These are phyloP conservation scores for Strigamia transsilvanica DNA, from an alignment of 2,888 invertebrate genomes.

Conservation along the genomic window DNA sequence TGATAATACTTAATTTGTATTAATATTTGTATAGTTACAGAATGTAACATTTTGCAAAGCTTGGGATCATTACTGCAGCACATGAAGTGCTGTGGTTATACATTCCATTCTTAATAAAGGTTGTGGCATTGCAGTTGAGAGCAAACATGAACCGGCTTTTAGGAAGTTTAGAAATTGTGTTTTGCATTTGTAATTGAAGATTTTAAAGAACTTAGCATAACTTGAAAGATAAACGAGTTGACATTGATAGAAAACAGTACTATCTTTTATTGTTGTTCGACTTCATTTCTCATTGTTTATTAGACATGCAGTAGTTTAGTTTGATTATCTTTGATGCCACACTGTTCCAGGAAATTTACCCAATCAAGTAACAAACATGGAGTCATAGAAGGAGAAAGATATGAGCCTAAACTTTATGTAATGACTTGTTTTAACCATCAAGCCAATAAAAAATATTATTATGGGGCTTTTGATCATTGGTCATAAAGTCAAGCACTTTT, in stretches of 20 bases:
- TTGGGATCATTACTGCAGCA: no score
- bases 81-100: neutral
- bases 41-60: no score
- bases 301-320: no score
- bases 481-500: constrained; percentile 18
- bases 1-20: no score
- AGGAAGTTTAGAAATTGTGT: no score
- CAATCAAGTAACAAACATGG: neutral
- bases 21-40: no score
- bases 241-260: no score
- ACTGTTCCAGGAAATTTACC: neutral
- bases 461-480: constrained; percentile 1
- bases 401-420: neutral
- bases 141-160: no score
- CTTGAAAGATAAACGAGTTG: no score
- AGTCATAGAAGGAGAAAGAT: neutral
- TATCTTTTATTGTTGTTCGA: neutral
- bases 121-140: no score
- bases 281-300: neutral
- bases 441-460: constrained; percentile 14
- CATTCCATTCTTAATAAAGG: neutral
- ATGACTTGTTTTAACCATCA: neutral
- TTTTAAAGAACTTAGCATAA: no score
- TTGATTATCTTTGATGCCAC: neutral
- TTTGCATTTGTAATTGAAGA: no score